These are phyloP conservation scores for Corythoichthys intestinalis DNA, from an alignment of 2,113 vertebrate genomes.

Conservation along the genomic window DNA sequence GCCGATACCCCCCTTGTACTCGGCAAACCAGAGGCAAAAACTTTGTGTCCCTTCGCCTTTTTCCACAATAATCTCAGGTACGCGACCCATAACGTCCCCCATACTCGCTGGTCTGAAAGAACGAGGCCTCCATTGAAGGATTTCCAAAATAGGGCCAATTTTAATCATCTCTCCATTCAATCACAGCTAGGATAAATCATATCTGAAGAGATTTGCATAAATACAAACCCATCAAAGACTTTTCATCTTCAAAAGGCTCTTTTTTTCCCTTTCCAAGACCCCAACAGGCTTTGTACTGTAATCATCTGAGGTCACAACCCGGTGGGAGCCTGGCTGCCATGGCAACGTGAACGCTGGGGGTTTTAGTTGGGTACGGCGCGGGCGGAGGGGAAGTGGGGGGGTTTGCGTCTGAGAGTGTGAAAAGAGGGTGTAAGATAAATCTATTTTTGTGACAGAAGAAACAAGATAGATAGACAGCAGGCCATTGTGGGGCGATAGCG, in stretches of 20 bases:
- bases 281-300: constrained; percentile 99
- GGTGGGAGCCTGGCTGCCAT: constrained; percentile 99
- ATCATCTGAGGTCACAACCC: constrained; percentile 99
- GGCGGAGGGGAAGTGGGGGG: background rate
- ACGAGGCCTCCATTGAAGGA: constrained; percentile 90
- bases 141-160: constrained; percentile 91
- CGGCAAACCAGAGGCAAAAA: constrained; percentile 63
- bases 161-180: constrained; percentile 99
- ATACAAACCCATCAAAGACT: constrained; percentile 99
- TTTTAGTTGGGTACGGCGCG: constrained; percentile 75
- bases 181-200: constrained; percentile 99
- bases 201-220: constrained; percentile 99
- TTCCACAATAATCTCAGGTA: constrained; percentile 83
- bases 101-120: constrained; percentile 77
- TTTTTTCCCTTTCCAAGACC: constrained; percentile 77
- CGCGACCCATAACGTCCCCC: constrained; percentile 44
- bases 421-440: constrained; percentile 64
- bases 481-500: constrained; percentile 31
- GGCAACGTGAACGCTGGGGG: constrained; percentile 99
- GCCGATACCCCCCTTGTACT: constrained; percentile 64
- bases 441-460: constrained; percentile 60
- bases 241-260: constrained; percentile 99
- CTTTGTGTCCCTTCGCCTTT: constrained; percentile 61
- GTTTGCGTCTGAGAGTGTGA: constrained; percentile 47
- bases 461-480: constrained; percentile 50